A percentile compares a stretch with the other conserved stretches of the same genome.
Evolutionary conservation across 2,888 invertebrate genomes (phyloP).

Genomic region (Muscina levida): DNA sequence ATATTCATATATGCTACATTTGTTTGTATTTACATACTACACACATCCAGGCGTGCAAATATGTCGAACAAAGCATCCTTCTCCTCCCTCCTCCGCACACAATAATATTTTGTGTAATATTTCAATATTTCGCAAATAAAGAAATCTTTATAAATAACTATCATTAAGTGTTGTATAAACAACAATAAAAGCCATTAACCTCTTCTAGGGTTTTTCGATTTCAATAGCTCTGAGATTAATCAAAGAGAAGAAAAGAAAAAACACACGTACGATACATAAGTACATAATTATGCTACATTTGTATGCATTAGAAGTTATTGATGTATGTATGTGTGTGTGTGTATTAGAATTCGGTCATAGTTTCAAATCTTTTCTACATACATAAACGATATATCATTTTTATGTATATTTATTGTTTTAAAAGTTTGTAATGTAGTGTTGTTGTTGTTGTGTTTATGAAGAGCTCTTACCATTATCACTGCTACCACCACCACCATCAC

Average conservation of each 20-base stretch:
- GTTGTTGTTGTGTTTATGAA: background rate
- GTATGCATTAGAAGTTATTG: too few relatives aligned
- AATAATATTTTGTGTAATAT: constrained; percentile 31
- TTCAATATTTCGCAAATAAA: constrained; percentile 29
- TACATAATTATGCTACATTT: too few relatives aligned
- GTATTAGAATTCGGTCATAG: constrained; percentile 13
- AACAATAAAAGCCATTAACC: constrained; percentile 42
- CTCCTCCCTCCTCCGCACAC: too few relatives aligned
- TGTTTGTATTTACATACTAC: background rate
- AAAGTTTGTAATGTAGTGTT: constrained; percentile 21
- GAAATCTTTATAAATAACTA: constrained; percentile 58
- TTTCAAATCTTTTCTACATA: constrained; percentile 24
- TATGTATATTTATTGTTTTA: constrained; percentile 37
- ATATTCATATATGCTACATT: background rate
- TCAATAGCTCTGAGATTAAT: too few relatives aligned
- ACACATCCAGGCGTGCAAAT: too few relatives aligned
- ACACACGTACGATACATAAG: too few relatives aligned
- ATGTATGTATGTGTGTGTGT: constrained; percentile 10
- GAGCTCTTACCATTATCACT: background rate
- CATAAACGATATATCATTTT: constrained; percentile 49
- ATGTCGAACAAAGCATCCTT: background rate
- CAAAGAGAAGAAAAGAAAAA: too few relatives aligned
- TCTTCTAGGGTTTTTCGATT: too few relatives aligned
- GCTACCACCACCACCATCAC: constrained; percentile 9
- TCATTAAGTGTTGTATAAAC: constrained; percentile 58